phyloP scores from a whole-genome alignment of 2,888 invertebrate species.

The Branchipolynoe longqiensis region DNA sequence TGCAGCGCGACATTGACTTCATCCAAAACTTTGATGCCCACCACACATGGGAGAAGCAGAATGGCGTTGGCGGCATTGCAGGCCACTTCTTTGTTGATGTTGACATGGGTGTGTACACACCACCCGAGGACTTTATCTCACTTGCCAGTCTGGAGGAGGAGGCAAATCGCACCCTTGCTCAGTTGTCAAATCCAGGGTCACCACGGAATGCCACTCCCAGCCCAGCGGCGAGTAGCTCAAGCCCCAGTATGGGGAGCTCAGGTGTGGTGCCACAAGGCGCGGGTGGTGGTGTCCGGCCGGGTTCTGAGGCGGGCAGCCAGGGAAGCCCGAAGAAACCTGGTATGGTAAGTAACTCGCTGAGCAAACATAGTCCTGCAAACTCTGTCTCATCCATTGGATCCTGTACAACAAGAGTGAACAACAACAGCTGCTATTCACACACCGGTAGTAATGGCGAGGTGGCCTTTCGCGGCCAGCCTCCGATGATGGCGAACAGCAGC shows the following conservation, averaged over 20 bases:
- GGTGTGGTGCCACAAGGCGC: neutral
- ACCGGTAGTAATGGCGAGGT: neutral
- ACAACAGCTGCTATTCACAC: too few species aligned
- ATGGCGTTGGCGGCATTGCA: neutral
- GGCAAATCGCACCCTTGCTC: constrained; percentile 23
- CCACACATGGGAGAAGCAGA: constrained; percentile 27
- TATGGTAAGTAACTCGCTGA: neutral
- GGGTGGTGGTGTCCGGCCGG: neutral
- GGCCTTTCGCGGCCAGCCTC: neutral
- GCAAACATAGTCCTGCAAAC: neutral
- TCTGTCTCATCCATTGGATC: constrained; percentile 7
- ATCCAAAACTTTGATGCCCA: constrained; percentile 54
- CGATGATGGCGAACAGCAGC: neutral
- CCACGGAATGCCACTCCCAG: neutral
- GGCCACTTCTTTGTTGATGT: constrained; percentile 46
- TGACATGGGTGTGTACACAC: constrained; percentile 53
- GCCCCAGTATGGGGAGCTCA: neutral
- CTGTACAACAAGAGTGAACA: neutral
- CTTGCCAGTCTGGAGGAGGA: constrained; percentile 49
- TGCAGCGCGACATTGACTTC: constrained; percentile 57
- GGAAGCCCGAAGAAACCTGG: neutral
- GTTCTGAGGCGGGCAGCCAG: neutral
- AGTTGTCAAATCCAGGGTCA: constrained; percentile 38
- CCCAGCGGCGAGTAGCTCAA: neutral
- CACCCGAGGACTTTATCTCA: constrained; percentile 43